Evolutionary conservation across 2,113 vertebrate species (phyloP), one percentile per base, ranked within the genome.

Genomic region (Ailurus styani): DNA sequence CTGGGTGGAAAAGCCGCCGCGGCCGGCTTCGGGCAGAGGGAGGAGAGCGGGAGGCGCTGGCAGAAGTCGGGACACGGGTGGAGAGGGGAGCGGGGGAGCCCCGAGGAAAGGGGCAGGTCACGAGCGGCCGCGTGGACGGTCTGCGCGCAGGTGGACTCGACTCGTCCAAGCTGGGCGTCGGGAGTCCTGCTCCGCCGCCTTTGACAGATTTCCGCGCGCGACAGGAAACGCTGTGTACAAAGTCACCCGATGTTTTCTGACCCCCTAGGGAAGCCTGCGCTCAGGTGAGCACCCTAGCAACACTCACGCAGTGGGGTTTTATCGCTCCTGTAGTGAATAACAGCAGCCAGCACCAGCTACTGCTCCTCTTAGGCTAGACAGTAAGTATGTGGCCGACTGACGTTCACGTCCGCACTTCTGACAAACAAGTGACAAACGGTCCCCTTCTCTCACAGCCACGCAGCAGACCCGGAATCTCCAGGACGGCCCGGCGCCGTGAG

Each of bases 41-140:
- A 54, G 27, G n/a, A 21, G 14, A 25, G 79, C 5, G 10, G 12
- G 42, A 14, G 6, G 14, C 4, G 4, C n/a, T 37, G 9, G 29
- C n/a, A n/a, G 37, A 45, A n/a, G 10, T 10, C 50, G 40, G 25
- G 54, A 2, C 23, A 21, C 29, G 17, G 3, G 37, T 29, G 25
- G 54, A 62, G 21, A n/a, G 57, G 11, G 18, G 20, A 23, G n/a
- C 14, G 17, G 14, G 55, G 17, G 55, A 2, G 20, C 70, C 13
- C 1, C 2, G 29, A 62, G 10, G 37, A 5, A 29, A 77, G n/a
- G 40, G 14, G 12, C 11, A 75, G 47, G 34, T 42, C n/a, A 1
- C 34, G n/a, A 42, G 7, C 29, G 18, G 7, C 7, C 14, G 10
- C 31, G 18, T 13, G 42, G 29, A n/a, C 11, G 0, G 3, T 15